Evolutionary conservation across 2,113 vertebrate genomes (phyloP).

Genomic region (Phalacrocorax pelagicus): DNA sequence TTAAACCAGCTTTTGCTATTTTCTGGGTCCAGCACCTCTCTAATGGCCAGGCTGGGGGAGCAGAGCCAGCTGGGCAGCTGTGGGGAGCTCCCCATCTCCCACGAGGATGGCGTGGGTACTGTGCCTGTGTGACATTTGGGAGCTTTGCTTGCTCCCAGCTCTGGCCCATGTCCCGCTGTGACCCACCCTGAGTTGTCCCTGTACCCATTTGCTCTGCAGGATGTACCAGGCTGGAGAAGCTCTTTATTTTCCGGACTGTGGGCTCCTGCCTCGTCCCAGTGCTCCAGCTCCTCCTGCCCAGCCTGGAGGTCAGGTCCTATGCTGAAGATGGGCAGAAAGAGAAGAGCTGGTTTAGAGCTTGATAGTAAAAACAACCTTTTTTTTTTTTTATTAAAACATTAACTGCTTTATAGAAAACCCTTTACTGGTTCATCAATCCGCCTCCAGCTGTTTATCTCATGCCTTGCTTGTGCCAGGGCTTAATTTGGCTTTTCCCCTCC

Average conservation of each 20-base stretch:
- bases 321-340: neutral
- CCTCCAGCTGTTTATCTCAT: neutral
- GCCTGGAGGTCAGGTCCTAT: neutral
- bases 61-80: neutral
- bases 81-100: neutral
- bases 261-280: neutral
- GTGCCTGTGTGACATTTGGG: accelerated
- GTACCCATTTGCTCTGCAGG: accelerated
- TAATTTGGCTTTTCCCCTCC: neutral
- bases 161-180: accelerated
- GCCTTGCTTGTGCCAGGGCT: neutral
- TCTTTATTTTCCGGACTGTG: neutral
- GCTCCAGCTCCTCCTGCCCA: neutral
- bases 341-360: neutral
- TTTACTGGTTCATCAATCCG: neutral
- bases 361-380: neutral
- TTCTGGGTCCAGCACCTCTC: neutral
- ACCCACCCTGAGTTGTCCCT: neutral
- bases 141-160: neutral
- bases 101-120: accelerated
- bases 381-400: neutral
- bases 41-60: neutral
- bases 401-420: neutral
- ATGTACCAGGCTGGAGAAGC: neutral
- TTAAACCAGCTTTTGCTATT: accelerated